Evolutionary conservation across 2,113 vertebrate genomes (phyloP).

Genomic region (Loxodonta africana): DNA sequence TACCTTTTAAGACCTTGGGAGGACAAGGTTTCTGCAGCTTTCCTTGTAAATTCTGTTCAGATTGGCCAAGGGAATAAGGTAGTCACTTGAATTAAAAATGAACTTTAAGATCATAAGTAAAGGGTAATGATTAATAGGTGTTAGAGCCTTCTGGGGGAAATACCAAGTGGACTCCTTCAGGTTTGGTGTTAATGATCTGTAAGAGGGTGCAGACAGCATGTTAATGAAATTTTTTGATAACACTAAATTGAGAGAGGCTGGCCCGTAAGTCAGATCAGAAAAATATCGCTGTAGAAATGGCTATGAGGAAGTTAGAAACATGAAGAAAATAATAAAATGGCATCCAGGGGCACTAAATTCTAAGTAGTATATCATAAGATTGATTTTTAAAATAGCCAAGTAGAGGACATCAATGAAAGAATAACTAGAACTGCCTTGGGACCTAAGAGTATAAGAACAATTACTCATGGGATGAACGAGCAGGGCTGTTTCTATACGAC

Average conservation of each 20-base stretch:
- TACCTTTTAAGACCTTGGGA: background rate
- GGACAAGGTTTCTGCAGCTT: background rate
- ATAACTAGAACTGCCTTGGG: background rate
- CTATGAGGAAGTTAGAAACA: background rate
- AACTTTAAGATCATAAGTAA: slow-evolving; percentile 59
- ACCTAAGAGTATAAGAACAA: background rate
- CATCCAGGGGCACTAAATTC: background rate
- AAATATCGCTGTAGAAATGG: background rate
- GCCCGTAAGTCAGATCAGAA: slow-evolving; percentile 36
- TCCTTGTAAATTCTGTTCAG: slow-evolving; percentile 53
- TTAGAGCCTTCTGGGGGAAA: slow-evolving; percentile 18
- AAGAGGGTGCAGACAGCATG: slow-evolving; percentile 20
- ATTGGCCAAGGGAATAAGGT: slow-evolving; percentile 50
- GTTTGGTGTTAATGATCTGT: slow-evolving; percentile 63
- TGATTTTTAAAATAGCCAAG: slow-evolving; percentile 23
- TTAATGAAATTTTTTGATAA: slow-evolving; percentile 58
- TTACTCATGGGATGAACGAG: background rate
- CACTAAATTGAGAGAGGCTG: slow-evolving; percentile 20
- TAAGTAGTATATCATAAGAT: background rate
- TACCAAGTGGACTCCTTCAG: slow-evolving; percentile 32
- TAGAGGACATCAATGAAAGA: background rate
- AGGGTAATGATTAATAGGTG: slow-evolving; percentile 61
- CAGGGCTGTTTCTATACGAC: background rate
- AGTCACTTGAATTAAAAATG: slow-evolving; percentile 69
- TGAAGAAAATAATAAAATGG: slow-evolving; percentile 21